Evolutionary conservation across 2,888 invertebrate species (phyloP).

Genomic region (Notodonta ziczac): DNA sequence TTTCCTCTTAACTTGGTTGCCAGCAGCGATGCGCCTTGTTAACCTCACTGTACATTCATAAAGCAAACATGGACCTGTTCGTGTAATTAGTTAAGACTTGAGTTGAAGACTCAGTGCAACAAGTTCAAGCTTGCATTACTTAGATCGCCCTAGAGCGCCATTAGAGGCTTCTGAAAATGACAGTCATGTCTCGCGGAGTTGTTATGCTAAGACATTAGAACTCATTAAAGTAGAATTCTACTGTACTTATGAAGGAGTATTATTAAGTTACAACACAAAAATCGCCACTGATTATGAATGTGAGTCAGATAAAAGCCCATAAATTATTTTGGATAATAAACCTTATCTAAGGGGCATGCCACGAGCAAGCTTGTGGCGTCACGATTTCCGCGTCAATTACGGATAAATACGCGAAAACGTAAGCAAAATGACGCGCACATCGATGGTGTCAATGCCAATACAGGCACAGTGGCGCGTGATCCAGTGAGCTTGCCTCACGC

Average conservation of each 20-base stretch:
- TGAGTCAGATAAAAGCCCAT: too few species aligned
- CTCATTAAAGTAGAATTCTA: too few species aligned
- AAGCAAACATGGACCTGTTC: constrained; percentile 49
- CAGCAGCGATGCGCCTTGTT: constrained; percentile 19
- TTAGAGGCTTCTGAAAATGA: constrained; percentile 17
- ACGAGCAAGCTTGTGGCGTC: too few species aligned
- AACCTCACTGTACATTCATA: constrained; percentile 43
- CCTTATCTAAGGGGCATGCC: too few species aligned
- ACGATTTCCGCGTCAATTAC: background rate
- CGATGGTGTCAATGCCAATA: constrained; percentile 32
- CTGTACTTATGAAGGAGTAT: too few species aligned
- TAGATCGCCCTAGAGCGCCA: constrained; percentile 55
- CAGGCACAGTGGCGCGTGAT: constrained; percentile 36
- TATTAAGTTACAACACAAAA: too few species aligned
- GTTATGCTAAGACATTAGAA: background rate
- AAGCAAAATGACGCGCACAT: constrained; percentile 12
- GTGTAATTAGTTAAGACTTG: constrained; percentile 62
- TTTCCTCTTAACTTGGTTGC: constrained; percentile 11
- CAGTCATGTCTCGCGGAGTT: background rate
- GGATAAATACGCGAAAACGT: background rate
- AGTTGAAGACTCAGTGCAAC: constrained; percentile 60
- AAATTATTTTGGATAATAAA: too few species aligned
- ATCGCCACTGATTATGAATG: too few species aligned
- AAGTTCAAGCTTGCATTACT: constrained; percentile 57
- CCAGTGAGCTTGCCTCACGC: constrained; percentile 44